A percentile compares a stretch with the other conserved stretches of the same genome.
Conservation (phyloP, 1,140 invertebrate genomes). For the Cephus cinctus region DNA sequence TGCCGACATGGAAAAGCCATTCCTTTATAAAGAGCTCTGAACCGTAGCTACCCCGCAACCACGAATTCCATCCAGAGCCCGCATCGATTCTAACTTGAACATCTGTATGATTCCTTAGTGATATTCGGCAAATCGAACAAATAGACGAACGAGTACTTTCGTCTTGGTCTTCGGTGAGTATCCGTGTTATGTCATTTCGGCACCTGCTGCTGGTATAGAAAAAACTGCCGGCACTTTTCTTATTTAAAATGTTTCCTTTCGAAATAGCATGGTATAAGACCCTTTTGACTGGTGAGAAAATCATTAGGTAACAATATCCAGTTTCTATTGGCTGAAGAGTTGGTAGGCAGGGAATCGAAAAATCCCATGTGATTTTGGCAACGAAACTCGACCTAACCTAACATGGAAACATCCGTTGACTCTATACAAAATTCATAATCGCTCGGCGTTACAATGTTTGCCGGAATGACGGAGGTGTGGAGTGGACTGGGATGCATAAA, state of each 20-base stretch:
- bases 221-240: too few relatives aligned
- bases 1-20: constrained; percentile 49
- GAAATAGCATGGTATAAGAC: too few relatives aligned
- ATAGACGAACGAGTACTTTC: constrained; percentile 12
- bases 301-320: too few relatives aligned
- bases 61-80: constrained; percentile 19
- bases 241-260: too few relatives aligned
- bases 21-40: constrained; percentile 37
- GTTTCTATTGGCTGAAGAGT: too few relatives aligned
- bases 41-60: constrained; percentile 10
- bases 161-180: neutral
- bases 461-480: constrained; percentile 23
- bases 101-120: constrained; percentile 21
- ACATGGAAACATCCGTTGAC: constrained; percentile 27
- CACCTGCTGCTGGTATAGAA: too few relatives aligned
- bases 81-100: constrained; percentile 19
- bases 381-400: too few relatives aligned
- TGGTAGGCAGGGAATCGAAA: too few relatives aligned
- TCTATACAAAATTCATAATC: constrained; percentile 50
- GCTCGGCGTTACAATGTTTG: constrained; percentile 43
- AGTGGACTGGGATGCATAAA: constrained; percentile 35
- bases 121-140: constrained; percentile 18
- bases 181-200: neutral
- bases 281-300: too few relatives aligned
- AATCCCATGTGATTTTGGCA: too few relatives aligned